A percentile compares a stretch with the other conserved stretches of the same genome.
phyloP scores from a whole-genome alignment of 2,888 invertebrate genomes.

The Clostera curtula region DNA sequence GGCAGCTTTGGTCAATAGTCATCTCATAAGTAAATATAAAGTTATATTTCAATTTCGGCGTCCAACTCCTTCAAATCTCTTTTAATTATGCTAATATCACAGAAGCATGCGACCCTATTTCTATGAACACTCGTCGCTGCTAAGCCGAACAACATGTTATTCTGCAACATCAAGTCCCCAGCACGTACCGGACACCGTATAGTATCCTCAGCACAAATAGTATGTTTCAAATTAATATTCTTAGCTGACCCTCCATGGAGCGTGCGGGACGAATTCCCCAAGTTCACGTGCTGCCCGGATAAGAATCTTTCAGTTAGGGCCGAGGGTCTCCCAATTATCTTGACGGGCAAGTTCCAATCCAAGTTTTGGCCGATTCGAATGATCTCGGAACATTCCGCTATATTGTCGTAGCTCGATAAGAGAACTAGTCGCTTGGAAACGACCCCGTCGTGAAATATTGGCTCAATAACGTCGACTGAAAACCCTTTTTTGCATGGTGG shows the following conservation, averaged over 20 bases:
- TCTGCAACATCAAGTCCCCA: constrained; percentile 53
- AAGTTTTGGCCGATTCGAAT: constrained; percentile 33
- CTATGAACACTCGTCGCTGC: constrained; percentile 40
- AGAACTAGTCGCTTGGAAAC: constrained; percentile 43
- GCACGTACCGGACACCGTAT: constrained; percentile 47
- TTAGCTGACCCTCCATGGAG: constrained; percentile 11
- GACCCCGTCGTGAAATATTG: constrained; percentile 38
- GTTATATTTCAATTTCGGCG: constrained; percentile 4
- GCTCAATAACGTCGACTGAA: constrained; percentile 36
- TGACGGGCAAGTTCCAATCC: constrained; percentile 22
- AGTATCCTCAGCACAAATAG: constrained; percentile 43
- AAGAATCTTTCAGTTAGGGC: constrained; percentile 33
- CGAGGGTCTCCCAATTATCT: constrained; percentile 46
- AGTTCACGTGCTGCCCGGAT: constrained; percentile 40
- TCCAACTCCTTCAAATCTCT: constrained; percentile 32
- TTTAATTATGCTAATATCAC: constrained; percentile 32
- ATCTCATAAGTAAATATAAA: neutral
- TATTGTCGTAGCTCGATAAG: constrained; percentile 39
- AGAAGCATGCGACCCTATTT: constrained; percentile 42
- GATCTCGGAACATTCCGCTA: constrained; percentile 35
- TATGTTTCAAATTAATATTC: constrained; percentile 26
- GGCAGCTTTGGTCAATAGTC: too few relatives aligned
- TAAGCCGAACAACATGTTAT: constrained; percentile 38
- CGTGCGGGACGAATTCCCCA: too few relatives aligned
- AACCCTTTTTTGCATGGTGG: constrained; percentile 57